Conservation (phyloP, 2,888 invertebrate genomes). For the Dexiosoma caninum region DNA sequence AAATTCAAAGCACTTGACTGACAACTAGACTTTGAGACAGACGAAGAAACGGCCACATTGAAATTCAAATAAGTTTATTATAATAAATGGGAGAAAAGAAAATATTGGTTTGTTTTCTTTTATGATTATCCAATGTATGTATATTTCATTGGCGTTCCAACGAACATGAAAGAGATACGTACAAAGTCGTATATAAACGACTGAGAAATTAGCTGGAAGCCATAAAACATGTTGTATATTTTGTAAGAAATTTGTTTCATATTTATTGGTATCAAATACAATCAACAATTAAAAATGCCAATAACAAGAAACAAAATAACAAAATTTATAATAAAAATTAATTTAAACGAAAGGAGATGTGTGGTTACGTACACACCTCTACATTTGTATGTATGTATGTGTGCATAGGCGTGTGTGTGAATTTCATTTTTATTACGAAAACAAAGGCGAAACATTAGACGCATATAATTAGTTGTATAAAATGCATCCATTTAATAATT, state of each 20-base stretch:
- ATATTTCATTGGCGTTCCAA: too few species aligned
- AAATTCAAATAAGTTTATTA: not conserved
- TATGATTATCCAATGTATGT: not conserved
- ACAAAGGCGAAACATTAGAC: conserved; percentile 12
- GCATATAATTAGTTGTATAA: not conserved
- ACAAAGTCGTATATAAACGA: too few species aligned
- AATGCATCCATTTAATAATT: not conserved
- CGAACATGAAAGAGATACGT: not conserved
- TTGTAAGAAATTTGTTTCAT: conserved; percentile 40
- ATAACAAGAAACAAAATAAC: not conserved
- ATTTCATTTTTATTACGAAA: conserved; percentile 7
- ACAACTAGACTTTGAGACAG: conserved; percentile 14
- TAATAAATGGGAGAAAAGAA: not conserved
- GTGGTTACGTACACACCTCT: not conserved
- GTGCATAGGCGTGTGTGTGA: too few species aligned
- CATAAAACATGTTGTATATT: conserved; percentile 43
- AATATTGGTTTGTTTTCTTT: conserved; percentile 1
- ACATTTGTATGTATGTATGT: not conserved
- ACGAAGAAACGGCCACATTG: not conserved
- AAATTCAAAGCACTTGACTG: conserved; percentile 43
- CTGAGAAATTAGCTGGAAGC: conserved; percentile 45
- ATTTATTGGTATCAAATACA: conserved; percentile 16
- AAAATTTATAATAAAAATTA: conserved; percentile 2
- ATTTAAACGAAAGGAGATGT: not conserved
- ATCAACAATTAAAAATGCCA: not conserved